phyloP scores from a whole-genome alignment of 1,140 invertebrate genomes.

The Arctopsyche grandis region DNA sequence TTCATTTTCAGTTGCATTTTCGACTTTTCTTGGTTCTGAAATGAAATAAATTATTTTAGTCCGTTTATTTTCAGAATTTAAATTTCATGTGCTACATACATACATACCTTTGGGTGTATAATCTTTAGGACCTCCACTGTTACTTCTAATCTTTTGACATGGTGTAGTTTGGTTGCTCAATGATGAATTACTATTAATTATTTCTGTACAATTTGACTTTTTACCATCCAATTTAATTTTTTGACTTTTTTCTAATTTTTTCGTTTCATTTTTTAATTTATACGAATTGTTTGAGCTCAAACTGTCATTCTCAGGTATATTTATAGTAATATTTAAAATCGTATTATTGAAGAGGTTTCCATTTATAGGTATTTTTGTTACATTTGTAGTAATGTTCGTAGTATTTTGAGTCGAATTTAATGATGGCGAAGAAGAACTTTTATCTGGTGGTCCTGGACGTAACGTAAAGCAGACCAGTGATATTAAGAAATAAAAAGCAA shows the following conservation, averaged over 20 bases:
- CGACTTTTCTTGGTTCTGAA: conserved; percentile 46
- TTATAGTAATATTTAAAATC: conserved; percentile 40
- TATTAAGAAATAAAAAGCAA: conserved; percentile 88
- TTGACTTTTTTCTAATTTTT: not conserved
- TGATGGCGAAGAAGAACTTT: conserved; percentile 35
- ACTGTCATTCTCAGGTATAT: conserved; percentile 2
- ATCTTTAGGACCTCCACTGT: conserved; percentile 51
- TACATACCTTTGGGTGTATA: conserved; percentile 50
- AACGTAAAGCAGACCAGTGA: conserved; percentile 88
- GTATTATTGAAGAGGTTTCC: conserved; percentile 6
- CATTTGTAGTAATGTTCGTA: conserved; percentile 25
- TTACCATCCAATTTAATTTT: not conserved
- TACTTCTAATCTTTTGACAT: conserved; percentile 52
- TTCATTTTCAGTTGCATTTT: conserved; percentile 60
- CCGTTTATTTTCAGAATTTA: not conserved
- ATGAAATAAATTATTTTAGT: conserved; percentile 15
- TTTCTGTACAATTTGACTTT: conserved; percentile 38
- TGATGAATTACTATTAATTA: conserved; percentile 9
- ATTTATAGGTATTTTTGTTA: conserved; percentile 28
- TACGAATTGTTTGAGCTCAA: not conserved
- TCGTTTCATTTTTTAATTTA: not conserved
- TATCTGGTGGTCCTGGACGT: conserved; percentile 77
- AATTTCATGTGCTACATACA: not conserved
- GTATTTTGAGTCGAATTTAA: conserved; percentile 34
- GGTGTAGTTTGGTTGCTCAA: conserved; percentile 36